Evolutionary conservation across 2,113 vertebrate species (phyloP), one percentile per base, ranked within the genome.

Genomic region (Psephotus haematonotus): DNA sequence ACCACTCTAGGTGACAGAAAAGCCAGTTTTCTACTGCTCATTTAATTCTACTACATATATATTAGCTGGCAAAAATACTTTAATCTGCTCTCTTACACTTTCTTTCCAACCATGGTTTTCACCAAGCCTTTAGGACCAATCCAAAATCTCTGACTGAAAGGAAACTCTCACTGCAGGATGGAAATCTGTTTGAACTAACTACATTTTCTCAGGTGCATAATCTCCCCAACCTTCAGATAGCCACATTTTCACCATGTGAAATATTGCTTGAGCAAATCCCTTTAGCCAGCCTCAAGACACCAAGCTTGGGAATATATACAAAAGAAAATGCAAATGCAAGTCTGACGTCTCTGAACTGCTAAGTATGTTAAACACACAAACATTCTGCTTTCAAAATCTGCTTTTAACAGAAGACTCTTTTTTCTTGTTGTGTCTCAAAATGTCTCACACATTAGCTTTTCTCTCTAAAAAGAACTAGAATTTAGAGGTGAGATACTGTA

Each of bases 341-440:
- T 63, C 62, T 93, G 82, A 92, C 20, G 6, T 77, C 39, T 13
- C 59, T 69, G 18, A 88, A 92, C 47, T 67, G 78, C 52, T 75
- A 69, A 49, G 29, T 39, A 44, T 76, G 49, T 77, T 88, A 80
- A 52, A 77, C 23, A 80, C 25, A 74, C n/a, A 91, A 92, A 80
- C 52, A 91, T 74, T 86, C 68, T 95, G 76, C 44, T 80, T 93
- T 86, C 53, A 59, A 74, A 94, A 83, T 67, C 80, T 88, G 72
- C n/a, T 88, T 80, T 77, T 81, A 52, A 80, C 25, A 82, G 33
- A 68, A 80, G 49, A 77, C 13, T 67, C 6, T 44, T 74, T 50
- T 46, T 55, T 60, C 68, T 65, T 60, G 7, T 44, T 60, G 16
- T 62, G 46, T 50, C n/a, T 77, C 63, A 80, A 88, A 76, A 93